Base-by-base conservation (phyloP, 2,797 vertebrate species). In the Spinus olivaceus region DNA sequence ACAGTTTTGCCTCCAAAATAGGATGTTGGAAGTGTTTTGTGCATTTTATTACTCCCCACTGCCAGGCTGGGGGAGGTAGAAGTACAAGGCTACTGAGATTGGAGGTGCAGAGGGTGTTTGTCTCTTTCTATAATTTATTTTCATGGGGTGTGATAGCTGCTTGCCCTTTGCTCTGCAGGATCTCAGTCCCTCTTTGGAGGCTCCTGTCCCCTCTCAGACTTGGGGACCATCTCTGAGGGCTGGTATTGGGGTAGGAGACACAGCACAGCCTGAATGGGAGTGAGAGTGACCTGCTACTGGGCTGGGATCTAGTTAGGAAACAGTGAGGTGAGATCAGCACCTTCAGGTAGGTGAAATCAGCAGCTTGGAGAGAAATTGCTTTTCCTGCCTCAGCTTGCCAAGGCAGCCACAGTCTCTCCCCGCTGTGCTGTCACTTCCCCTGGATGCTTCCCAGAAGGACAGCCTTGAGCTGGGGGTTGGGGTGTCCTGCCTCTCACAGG, bases 181-280 rank as follows among this genome's bases (percentile, higher is more conserved):
- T 67, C 42, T 74, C 49, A 37, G 6, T 35, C 6, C 4, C 14
- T 56, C 14, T 90, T 72, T 13, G 12, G 56, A 59, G 33, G 7
- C 3, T 81, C 8, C 22, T 27, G 5, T 63, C 32, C 35, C 23
- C 21, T 33, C 14, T 41, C 15, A 19, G 12, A 32, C 27, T 72
- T 50, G 22, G 46, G 23, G 8, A n/a, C 12, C 17, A n/a, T 28
- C 20, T 83, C 73, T 22, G 11, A 7, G 16, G 22, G 13, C 15
- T 54, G 12, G 2, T n/a, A 1, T 10, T 30, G 42, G 53, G 28
- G 13, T 27, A 14, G 27, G 19, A 79, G 25, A 4, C 23, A 30
- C 0, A 1, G 33, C 35, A 18, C 12, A 20, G 28, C 12, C n/a
- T 3, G 3, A 2, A 0, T 2, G 21, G 6, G 3, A 39, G 12